These are phyloP conservation scores for Cheilosia vernalis DNA, from an alignment of 2,888 invertebrate genomes.

Conservation along the genomic window DNA sequence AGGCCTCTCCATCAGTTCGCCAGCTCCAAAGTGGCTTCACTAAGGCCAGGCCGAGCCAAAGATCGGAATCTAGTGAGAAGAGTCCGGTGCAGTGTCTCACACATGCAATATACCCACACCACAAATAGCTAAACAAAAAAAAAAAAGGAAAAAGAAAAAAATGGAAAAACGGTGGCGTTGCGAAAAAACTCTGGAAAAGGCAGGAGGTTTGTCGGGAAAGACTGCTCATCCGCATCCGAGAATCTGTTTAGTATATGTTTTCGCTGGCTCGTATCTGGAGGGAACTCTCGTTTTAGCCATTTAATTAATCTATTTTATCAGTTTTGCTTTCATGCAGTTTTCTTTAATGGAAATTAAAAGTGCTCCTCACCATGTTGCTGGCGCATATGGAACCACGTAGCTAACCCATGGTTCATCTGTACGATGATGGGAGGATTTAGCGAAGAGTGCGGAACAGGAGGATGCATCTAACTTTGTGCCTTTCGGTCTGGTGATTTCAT, in stretches of 20 bases:
- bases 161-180: constrained; percentile 9
- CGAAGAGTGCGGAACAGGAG: constrained; percentile 15
- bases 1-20: constrained; percentile 1
- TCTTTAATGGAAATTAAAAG: constrained; percentile 70
- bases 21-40: too few species aligned
- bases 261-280: background rate
- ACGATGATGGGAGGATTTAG: constrained; percentile 3
- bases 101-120: constrained; percentile 31
- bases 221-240: constrained; percentile 49
- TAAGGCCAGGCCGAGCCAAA: constrained; percentile 43
- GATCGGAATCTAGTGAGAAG: constrained; percentile 66
- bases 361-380: constrained; percentile 38
- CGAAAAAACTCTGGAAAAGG: constrained; percentile 79
- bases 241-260: constrained; percentile 5
- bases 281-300: constrained; percentile 40
- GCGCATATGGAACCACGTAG: constrained; percentile 53
- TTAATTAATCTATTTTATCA: constrained; percentile 73
- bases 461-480: constrained; percentile 63
- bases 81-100: constrained; percentile 34
- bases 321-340: constrained; percentile 64
- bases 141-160: too few species aligned
- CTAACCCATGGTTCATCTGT: constrained; percentile 63
- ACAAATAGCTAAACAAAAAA: background rate
- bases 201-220: constrained; percentile 82
- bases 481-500: constrained; percentile 69